These are phyloP conservation scores for Apis florea DNA, from an alignment of 1,140 invertebrate genomes.

Conservation along the genomic window DNA sequence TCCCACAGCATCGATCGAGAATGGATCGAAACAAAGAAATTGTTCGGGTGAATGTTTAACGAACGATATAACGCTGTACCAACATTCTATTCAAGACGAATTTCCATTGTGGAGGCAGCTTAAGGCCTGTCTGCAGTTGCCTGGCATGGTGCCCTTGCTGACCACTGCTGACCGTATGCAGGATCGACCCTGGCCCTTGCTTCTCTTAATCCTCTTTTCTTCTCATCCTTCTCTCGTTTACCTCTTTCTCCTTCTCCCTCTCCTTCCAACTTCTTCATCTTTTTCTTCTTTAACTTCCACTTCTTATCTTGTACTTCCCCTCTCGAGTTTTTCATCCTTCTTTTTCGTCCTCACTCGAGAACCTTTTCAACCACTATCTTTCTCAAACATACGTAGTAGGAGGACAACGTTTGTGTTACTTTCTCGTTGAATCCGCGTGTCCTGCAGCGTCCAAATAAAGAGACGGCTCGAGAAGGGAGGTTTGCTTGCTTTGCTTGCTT, in stretches of 20 bases:
- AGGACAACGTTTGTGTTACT: slow-evolving; percentile 55
- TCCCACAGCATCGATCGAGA: no score
- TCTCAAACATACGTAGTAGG: slow-evolving; percentile 33
- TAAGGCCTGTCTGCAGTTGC: slow-evolving; percentile 55
- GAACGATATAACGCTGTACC: not conserved
- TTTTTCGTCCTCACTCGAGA: not conserved
- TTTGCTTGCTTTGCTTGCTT: not conserved
- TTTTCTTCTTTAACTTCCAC: not conserved
- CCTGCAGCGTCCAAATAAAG: slow-evolving; percentile 32
- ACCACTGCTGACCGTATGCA: slow-evolving; percentile 64
- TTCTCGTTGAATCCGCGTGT: slow-evolving; percentile 22
- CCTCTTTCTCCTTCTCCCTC: not conserved
- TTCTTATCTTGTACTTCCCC: not conserved
- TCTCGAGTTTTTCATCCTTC: not conserved
- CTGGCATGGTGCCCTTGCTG: slow-evolving; percentile 63
- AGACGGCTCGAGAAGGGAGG: not conserved
- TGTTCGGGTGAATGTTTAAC: not conserved
- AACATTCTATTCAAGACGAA: not conserved
- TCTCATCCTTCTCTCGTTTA: not conserved
- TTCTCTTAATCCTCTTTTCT: slow-evolving; percentile 52
- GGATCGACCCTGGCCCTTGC: slow-evolving; percentile 60
- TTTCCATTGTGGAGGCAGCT: slow-evolving; percentile 46
- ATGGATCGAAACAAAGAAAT: not conserved
- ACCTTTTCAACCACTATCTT: not conserved
- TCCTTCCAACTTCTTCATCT: no score